A percentile compares a stretch with the other conserved stretches of the same genome.
These are phyloP conservation scores for Hirudinaria manillensis DNA, from an alignment of 2,888 invertebrate genomes.

Conservation along the genomic window DNA sequence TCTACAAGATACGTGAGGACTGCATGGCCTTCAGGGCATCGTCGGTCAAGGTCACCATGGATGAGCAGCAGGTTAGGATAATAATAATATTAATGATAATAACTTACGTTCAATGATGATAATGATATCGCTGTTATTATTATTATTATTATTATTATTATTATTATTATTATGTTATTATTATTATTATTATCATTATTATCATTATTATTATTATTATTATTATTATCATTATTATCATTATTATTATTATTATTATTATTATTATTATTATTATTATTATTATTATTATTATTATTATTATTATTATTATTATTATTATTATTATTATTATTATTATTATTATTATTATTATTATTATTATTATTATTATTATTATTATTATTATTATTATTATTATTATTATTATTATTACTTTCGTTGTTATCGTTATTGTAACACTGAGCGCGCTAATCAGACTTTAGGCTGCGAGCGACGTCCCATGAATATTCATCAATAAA, in stretches of 20 bases:
- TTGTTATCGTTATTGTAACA: too few relatives aligned
- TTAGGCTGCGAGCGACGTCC: too few relatives aligned
- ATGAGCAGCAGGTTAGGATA: constrained; percentile 3
- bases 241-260: not conserved
- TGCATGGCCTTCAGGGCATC: constrained; percentile 25
- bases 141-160: not conserved
- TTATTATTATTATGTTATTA: too few relatives aligned
- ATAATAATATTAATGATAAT: not conserved
- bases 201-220: not conserved
- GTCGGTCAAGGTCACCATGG: not conserved
- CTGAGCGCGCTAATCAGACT: too few relatives aligned
- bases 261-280: not conserved
- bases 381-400: not conserved
- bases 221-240: constrained; percentile 4
- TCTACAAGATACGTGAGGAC: constrained; percentile 83
- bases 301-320: constrained; percentile 4
- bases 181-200: not conserved
- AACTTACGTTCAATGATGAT: not conserved
- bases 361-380: constrained; percentile 6
- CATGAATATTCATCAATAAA: too few relatives aligned
- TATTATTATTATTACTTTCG: too few relatives aligned
- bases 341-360: not conserved
- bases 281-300: not conserved
- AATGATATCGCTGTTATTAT: not conserved
- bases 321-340: not conserved